Percentiles rank a stretch among this genome's conserved stretches.
Conservation (phyloP, 2,797 vertebrate species). For the Micromesistius poutassou region DNA sequence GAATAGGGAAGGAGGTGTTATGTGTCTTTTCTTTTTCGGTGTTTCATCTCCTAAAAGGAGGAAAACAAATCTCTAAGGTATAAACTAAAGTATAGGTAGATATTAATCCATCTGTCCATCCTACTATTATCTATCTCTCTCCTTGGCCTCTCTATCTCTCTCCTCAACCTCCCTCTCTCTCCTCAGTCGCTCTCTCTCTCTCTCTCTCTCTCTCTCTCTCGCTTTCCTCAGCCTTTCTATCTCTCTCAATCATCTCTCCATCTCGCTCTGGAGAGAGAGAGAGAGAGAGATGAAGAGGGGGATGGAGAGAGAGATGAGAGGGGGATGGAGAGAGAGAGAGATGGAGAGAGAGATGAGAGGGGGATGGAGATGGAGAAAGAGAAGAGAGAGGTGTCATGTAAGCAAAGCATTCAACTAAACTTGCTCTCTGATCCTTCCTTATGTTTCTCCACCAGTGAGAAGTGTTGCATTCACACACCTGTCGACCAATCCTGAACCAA, state of each 20-base stretch:
- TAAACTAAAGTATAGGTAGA: not conserved
- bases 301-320: slow-evolving; percentile 27
- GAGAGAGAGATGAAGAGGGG: not conserved
- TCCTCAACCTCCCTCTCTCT: no score
- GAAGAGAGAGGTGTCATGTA: not conserved
- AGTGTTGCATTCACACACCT: no score
- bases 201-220: no score
- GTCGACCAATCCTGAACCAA: no score
- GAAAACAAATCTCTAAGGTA: not conserved
- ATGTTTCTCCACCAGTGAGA: no score
- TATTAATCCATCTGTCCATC: not conserved
- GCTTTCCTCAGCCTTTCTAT: no score
- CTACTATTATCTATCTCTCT: not conserved
- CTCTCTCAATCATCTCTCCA: slow-evolving; percentile 19
- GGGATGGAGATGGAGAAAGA: not conserved
- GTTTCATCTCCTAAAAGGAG: not conserved
- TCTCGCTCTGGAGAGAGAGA: no score
- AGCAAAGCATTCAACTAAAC: not conserved
- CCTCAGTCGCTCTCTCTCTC: no score
- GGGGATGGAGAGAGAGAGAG: no score
- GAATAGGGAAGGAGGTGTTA: slow-evolving; percentile 14
- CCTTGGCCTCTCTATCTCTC: no score
- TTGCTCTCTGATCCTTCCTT: no score
- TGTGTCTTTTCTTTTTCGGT: slow-evolving; percentile 29
- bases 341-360: slow-evolving; percentile 5